phyloP scores from a whole-genome alignment of 1,140 invertebrate species.

The Conus betulinus region DNA sequence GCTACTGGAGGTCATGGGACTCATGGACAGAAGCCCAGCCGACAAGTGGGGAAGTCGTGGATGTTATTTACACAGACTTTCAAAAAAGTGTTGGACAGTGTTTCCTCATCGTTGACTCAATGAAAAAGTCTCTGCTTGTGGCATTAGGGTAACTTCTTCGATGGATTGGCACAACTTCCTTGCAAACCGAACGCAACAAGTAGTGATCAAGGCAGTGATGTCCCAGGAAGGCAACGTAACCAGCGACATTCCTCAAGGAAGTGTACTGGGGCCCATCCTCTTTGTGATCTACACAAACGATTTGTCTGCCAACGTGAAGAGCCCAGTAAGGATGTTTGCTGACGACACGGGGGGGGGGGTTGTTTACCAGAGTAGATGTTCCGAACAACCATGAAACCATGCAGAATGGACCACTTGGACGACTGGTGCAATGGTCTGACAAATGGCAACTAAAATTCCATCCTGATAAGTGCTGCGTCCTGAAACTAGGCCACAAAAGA shows the following conservation, averaged over 20 bases:
- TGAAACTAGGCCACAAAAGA: no score
- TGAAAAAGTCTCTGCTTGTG: neutral
- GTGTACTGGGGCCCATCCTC: no score
- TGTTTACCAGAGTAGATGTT: no score
- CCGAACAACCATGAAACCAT: no score
- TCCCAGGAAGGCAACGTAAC: slow-evolving; percentile 39
- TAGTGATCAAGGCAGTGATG: slow-evolving; percentile 29
- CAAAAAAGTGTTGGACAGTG: no score
- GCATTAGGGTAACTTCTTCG: no score
- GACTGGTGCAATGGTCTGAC: no score
- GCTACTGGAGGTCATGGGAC: neutral
- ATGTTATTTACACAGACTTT: neutral
- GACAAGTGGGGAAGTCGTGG: neutral
- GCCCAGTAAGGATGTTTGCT: no score
- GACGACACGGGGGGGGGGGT: no score
- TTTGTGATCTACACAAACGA: slow-evolving; percentile 49
- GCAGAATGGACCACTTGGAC: no score
- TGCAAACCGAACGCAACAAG: slow-evolving; percentile 34
- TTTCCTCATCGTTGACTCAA: slow-evolving; percentile 25
- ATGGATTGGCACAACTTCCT: slow-evolving; percentile 23
- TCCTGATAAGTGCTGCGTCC: slow-evolving; percentile 28
- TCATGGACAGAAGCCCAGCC: neutral
- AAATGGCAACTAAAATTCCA: slow-evolving; percentile 29
- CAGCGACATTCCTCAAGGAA: slow-evolving; percentile 28
- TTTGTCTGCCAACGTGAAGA: slow-evolving; percentile 16